Base-by-base conservation (phyloP, 35 echinoderm and acorn worm genomes). In the Hemicentrotus pulcherrimus region DNA sequence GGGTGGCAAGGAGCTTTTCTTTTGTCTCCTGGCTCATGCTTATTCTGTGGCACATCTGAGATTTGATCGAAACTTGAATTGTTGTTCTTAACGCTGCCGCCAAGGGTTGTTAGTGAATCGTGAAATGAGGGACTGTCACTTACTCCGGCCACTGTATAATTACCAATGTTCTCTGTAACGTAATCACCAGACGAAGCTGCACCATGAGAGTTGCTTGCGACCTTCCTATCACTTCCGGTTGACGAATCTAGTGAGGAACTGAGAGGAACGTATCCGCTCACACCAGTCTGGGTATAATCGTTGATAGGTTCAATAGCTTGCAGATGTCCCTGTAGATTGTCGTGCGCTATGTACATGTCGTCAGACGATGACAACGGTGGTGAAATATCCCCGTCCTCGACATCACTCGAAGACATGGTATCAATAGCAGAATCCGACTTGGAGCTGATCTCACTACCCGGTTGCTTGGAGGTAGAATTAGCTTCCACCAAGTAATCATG, bases 371-470 rank as follows among this genome's bases (percentile, higher is more conserved):
- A 0, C 9, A 47, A 11, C 12, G 88, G 88, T 33, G 88, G 4
- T 14, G 32, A 4, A 90, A 47, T 47, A 32, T 90, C 88, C 9
- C 33, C 32, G 19, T 90, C 31, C 28, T 92, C 91, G 16, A 12
- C 91, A 92, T 92, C 91, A 16, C 48, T 93, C 45, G 19, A 32
- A 4, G 91, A 55, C 11, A 93, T 46, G 4, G 91, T 48, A 31
- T 93, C 91, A 16, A 93, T 58, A 15, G 91, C 91, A 31, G 91
- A 93, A 47, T 93, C 91, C 16, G 46, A 13, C 91, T 47, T 58
- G 2, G n/a, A 46, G 31, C 47, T 58, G 16, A 46, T 28, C 48
- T 58, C 12, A 4, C 91, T 90, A n/a, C 88, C 32, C 88, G 88
- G 11, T 12, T 47, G 31, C 13, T 47, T 41, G 19, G 32, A 41